Conservation (phyloP, 2,797 vertebrate species). For the Scolopax bukidnonensis region DNA sequence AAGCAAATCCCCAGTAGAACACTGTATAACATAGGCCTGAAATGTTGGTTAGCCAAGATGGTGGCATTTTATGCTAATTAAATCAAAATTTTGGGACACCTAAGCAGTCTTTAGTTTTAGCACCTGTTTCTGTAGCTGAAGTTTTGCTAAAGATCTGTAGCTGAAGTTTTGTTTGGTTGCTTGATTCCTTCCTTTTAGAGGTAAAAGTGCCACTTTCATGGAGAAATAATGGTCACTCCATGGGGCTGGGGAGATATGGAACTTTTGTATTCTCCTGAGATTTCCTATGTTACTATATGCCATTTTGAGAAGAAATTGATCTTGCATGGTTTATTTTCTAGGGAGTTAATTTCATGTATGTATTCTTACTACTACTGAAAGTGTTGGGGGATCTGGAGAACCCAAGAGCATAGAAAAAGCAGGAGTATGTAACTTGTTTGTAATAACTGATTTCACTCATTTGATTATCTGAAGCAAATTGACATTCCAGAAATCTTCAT, state of each 20-base stretch:
- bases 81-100: background rate
- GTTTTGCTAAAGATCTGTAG: background rate
- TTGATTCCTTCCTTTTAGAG: background rate
- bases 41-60: background rate
- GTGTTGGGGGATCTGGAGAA: background rate
- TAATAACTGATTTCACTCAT: background rate
- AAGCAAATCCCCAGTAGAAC: background rate
- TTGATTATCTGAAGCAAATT: background rate
- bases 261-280: background rate
- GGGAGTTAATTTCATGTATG: background rate
- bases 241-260: background rate
- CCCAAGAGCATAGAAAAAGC: background rate
- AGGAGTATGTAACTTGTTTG: background rate
- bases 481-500: background rate
- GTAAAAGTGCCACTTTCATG: background rate
- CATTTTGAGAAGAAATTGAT: background rate
- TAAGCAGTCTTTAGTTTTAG: background rate
- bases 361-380: background rate
- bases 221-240: background rate
- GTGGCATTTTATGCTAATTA: background rate
- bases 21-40: background rate
- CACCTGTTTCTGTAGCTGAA: background rate
- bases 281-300: background rate
- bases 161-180: background rate
- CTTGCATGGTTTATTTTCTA: background rate